Conservation (phyloP, 2,888 invertebrate species). For the Coenonympha glycerion region DNA sequence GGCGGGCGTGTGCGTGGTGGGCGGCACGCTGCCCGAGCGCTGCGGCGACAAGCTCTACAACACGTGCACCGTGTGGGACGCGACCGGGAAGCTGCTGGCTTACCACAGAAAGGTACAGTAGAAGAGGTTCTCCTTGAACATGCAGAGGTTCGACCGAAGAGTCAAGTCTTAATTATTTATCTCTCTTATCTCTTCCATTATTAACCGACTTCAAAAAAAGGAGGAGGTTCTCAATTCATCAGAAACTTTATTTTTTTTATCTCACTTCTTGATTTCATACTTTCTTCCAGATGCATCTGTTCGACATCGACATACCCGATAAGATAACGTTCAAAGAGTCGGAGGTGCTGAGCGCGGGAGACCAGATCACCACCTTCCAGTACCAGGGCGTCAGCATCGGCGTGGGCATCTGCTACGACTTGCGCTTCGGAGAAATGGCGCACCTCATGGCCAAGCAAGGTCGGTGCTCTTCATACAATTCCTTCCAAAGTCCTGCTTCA, state of each 20-base stretch:
- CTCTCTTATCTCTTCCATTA: no score
- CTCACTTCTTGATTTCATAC: no score
- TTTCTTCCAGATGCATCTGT: constrained; percentile 96
- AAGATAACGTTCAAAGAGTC: constrained; percentile 96
- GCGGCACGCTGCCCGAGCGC: constrained; percentile 92
- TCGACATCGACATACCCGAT: constrained; percentile 96
- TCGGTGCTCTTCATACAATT: no score
- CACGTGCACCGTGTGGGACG: constrained; percentile 91
- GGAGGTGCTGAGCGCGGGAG: constrained; percentile 85
- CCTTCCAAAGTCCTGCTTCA: no score
- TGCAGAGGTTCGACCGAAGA: background rate
- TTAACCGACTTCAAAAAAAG: no score
- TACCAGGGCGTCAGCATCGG: constrained; percentile 85
- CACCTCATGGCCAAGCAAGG: constrained; percentile 79
- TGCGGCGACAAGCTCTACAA: constrained; percentile 84
- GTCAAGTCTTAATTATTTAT: no score
- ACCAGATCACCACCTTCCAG: constrained; percentile 82
- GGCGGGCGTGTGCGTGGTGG: constrained; percentile 86
- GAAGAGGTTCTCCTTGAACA: no score
- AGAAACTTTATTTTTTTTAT: no score
- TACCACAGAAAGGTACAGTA: constrained; percentile 87
- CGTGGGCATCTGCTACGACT: constrained; percentile 95
- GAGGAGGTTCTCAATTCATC: no score
- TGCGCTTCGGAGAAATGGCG: constrained; percentile 93
- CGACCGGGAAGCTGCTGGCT: constrained; percentile 84